These are phyloP conservation scores for Quadroppia sp. DNA, from an alignment of 2,888 invertebrate genomes.

Conservation along the genomic window DNA sequence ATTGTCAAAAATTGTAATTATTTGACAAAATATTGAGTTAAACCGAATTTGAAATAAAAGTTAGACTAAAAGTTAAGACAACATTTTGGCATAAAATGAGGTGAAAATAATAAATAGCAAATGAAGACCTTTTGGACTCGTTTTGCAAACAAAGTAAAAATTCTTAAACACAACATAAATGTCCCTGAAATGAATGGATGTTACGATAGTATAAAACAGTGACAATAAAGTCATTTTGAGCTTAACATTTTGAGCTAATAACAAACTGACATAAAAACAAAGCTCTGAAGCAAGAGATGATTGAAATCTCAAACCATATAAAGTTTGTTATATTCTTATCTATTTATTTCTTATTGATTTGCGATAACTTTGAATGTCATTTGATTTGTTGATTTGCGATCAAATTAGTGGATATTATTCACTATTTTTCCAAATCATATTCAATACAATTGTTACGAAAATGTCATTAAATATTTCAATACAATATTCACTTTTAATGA, in stretches of 20 bases:
- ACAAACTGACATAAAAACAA: background rate
- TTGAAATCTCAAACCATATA: background rate
- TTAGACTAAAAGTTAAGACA: background rate
- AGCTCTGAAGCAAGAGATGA: background rate
- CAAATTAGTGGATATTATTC: background rate
- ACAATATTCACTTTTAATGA: background rate
- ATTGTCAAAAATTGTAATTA: too few species aligned
- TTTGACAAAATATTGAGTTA: too few species aligned
- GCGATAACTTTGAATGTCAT: conserved; percentile 9
- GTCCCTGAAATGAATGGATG: background rate
- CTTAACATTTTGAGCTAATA: background rate
- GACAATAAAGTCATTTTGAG: conserved; percentile 3
- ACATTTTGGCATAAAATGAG: background rate
- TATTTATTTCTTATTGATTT: background rate
- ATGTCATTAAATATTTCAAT: background rate
- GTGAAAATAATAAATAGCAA: background rate
- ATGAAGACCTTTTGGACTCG: conserved; percentile 6
- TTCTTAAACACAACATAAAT: background rate
- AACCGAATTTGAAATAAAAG: background rate
- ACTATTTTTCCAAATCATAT: background rate
- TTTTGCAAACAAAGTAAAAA: background rate
- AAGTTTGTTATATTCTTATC: background rate
- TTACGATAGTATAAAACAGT: conserved; percentile 1
- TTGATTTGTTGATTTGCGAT: background rate
- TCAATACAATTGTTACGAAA: background rate